Evolutionary conservation across 2,113 vertebrate genomes (phyloP), one percentile per base, ranked within the genome.

Genomic region (Cisticola juncidis): DNA sequence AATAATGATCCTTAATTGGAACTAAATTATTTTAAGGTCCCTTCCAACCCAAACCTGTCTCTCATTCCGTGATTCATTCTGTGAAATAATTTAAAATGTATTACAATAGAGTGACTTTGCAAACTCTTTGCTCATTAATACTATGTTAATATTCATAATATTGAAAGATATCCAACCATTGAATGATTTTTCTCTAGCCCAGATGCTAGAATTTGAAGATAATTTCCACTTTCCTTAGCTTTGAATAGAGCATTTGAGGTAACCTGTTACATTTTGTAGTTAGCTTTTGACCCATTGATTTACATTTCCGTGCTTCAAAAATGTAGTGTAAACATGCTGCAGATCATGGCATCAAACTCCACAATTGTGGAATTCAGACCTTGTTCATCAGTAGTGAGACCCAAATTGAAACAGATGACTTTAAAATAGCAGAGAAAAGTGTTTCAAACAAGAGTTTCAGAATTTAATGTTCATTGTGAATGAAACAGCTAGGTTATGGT

Each of bases 131-230:
- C 83, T 95, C 9, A 1, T 72, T 89, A 45, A 70, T 86, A 35
- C 29, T 77, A 4, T 42, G 54, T 90, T 90, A 76, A 89, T 93
- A 72, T 92, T 94, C 48, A 57, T 77, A 65, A 89, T 79, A 87
- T 65, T 86, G 80, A 94, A 93, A 92, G 72, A 53, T 36, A 72
- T 85, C 76, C 36, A 82, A 76, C 82, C 56, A 45, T 14, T 66
- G 61, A 91, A 92, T 79, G n/a, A 84, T 79, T 94, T 92, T 97
- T 86, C 36, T 82, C 33, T 93, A 85, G 28, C 58, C 58, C 78
- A 68, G 50, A 51, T 65, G 21, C 42, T 87, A 62, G 38, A 82
- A 92, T 90, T 80, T 82, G 44, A 84, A 81, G 81, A 77, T 68
- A 61, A 54, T 42, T 87, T 95, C 64, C 23, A 28, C 21, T 95